phyloP scores from a whole-genome alignment of 2,797 vertebrate genomes.

The Rachycentron canadum region DNA sequence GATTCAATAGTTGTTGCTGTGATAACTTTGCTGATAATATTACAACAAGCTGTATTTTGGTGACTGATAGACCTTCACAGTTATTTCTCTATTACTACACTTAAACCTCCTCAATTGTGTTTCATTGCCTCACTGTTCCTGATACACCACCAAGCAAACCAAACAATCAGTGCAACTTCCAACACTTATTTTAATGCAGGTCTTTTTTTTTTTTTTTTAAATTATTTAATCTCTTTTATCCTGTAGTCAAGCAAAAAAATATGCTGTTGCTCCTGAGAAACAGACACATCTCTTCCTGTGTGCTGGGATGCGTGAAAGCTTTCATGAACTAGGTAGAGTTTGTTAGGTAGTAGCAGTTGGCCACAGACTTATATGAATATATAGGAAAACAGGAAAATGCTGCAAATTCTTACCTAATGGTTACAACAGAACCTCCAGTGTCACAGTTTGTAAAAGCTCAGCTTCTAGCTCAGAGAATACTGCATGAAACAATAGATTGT shows the following conservation, averaged over 20 bases:
- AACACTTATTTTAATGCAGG: not conserved
- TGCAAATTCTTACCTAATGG: slow-evolving; percentile 6
- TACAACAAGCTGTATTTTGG: not conserved
- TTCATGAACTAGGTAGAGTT: not conserved
- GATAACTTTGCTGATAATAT: not conserved
- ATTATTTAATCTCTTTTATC: not conserved
- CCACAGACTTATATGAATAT: slow-evolving; percentile 3
- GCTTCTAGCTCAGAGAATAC: slow-evolving; percentile 27
- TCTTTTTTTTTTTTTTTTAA: slow-evolving; percentile 1
- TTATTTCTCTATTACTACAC: not conserved
- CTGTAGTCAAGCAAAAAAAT: not conserved
- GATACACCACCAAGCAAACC: not conserved
- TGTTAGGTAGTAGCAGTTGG: not conserved
- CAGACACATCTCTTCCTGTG: not conserved
- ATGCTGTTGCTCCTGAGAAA: not conserved
- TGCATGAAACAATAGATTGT: slow-evolving; percentile 36
- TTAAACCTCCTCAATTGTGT: slow-evolving; percentile 6
- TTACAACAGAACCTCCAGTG: not conserved
- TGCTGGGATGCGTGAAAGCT: not conserved
- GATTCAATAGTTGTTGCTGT: not conserved
- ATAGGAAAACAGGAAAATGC: slow-evolving; percentile 12
- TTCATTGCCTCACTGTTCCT: not conserved
- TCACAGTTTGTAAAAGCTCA: slow-evolving; percentile 24
- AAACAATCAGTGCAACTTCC: not conserved
- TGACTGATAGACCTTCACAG: slow-evolving; percentile 5